phyloP scores from a whole-genome alignment of 2,113 vertebrate species.

The Opisthocomus hoazin region DNA sequence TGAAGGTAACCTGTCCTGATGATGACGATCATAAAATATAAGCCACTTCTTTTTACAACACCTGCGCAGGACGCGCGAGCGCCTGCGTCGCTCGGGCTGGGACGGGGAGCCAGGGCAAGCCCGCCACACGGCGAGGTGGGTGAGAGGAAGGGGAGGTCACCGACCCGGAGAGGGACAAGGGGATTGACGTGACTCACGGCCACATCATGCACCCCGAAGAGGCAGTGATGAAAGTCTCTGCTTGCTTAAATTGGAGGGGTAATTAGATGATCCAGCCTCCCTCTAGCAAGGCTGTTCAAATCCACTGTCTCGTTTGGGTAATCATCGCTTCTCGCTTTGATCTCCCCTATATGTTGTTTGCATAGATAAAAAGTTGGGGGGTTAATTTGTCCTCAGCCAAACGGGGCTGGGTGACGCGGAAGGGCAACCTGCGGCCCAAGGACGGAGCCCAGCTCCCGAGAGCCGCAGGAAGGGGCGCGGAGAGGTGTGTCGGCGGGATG shows the following conservation, averaged over 20 bases:
- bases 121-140: rapidly evolving
- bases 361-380: not conserved
- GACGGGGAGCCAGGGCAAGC: not conserved
- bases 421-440: rapidly evolving
- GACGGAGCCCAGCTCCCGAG: rapidly evolving
- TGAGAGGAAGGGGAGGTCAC: not conserved
- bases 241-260: not conserved
- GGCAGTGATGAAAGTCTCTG: constrained; percentile 18
- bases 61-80: rapidly evolving
- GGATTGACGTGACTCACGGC: not conserved
- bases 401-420: not conserved
- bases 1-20: not conserved
- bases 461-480: rapidly evolving
- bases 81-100: not conserved
- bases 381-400: not conserved
- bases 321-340: not conserved
- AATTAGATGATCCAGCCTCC: constrained; percentile 29
- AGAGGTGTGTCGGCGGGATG: rapidly evolving
- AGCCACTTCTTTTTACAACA: not conserved
- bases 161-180: not conserved
- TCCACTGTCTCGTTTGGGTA: not conserved
- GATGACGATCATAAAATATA: not conserved
- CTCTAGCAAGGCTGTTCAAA: not conserved
- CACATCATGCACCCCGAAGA: not conserved
- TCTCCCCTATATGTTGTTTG: not conserved